Evolutionary conservation across 2,888 invertebrate species (phyloP).

Genomic region (Lasius platythorax): DNA sequence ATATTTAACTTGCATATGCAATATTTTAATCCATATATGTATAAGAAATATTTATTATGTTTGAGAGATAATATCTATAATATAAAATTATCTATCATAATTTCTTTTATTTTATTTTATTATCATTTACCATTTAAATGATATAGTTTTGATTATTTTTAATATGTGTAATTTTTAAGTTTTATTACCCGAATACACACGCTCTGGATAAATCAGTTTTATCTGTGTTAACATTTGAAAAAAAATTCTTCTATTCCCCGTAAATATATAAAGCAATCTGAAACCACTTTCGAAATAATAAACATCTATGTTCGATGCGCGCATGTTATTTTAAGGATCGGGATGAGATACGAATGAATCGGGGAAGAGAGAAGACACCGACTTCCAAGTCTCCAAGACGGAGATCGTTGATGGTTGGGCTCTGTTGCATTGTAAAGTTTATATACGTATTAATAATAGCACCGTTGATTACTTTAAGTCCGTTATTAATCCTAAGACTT

Average conservation of each 20-base stretch:
- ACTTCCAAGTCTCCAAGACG: conserved; percentile 44
- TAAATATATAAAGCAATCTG: background rate
- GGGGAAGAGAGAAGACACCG: conserved; percentile 35
- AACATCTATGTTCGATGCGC: conserved; percentile 65
- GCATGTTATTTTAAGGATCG: conserved; percentile 63
- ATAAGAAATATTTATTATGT: background rate
- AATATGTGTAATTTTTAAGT: background rate
- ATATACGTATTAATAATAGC: conserved; percentile 76
- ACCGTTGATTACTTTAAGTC: conserved; percentile 82
- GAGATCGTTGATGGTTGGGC: conserved; percentile 74
- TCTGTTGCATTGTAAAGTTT: conserved; percentile 84
- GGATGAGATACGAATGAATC: conserved; percentile 49
- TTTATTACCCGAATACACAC: background rate
- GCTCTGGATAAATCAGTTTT: background rate
- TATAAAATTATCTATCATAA: background rate
- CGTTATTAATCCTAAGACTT: conserved; percentile 79
- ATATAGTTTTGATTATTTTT: background rate
- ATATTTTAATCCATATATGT: background rate
- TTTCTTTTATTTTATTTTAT: background rate
- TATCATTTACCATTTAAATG: background rate
- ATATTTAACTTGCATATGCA: background rate
- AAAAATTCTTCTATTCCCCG: background rate
- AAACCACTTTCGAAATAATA: conserved; percentile 31
- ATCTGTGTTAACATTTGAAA: background rate
- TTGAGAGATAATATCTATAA: background rate